Evolutionary conservation across 1,140 invertebrate species (phyloP), one percentile per base, ranked within the genome.

Genomic region (Piezodorus guildinii): DNA sequence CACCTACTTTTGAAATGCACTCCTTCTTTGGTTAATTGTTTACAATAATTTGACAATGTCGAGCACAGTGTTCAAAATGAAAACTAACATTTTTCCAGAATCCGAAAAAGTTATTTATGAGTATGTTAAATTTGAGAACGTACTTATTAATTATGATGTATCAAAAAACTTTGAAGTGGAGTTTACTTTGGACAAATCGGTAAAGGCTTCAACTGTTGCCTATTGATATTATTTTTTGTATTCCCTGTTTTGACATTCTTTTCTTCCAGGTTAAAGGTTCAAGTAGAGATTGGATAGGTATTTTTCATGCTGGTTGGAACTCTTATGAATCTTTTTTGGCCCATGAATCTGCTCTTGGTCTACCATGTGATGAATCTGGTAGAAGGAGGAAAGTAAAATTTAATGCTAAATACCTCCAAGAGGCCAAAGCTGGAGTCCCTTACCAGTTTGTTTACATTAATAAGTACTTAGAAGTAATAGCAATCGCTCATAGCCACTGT

Each of bases 391-490:
- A 21, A 15, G 15, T 65, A 8, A 61, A 43, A 17, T 65, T 60
- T 43, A 49, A 65, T 3, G 15, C 25, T 3, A 49, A 60, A 34
- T 56, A 60, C 14, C 19, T 65, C 2, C 15, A 39, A 5, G 25
- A 60, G 8, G 56, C 58, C 21, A 30, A 60, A 23, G 16, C 19
- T 14, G 21, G 30, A 5, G 25, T 23, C n/a, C 56, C 60, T 60
- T 65, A 65, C 46, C 63, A 65, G 46, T 65, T 65, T 45, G 63
- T 65, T n/a, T 65, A 65, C 44, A 30, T 65, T n/a, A 65, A 56
- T 56, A 60, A 34, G 44, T 60, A 65, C 34, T 51, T 65, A 21
- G 63, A 65, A 49, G 60, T 62, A 30, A 62, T n/a, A n/a, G 17
- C 54, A 23, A 58, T 27, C 6, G 4, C 15, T 21, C 16, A 58